A percentile compares a stretch with the other conserved stretches of the same genome.
Evolutionary conservation across 2,888 invertebrate species (phyloP).

Genomic region (Trachelus iudaicus): DNA sequence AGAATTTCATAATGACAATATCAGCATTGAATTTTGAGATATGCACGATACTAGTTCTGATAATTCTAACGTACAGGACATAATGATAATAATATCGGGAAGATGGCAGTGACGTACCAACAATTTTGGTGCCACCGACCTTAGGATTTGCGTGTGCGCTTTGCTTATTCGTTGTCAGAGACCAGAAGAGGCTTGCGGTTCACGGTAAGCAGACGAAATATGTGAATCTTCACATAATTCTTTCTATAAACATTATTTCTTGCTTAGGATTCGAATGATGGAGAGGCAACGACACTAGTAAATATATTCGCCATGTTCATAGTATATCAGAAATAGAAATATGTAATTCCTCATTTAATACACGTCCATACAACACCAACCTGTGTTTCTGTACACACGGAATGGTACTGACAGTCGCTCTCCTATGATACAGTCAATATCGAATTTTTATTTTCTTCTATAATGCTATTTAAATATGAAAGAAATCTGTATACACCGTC

Average conservation of each 20-base stretch:
- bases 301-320: background rate
- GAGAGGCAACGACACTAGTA: background rate
- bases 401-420: background rate
- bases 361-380: background rate
- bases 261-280: background rate
- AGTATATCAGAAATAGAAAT: background rate
- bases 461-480: background rate
- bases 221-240: slow-evolving; percentile 26
- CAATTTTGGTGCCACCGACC: background rate
- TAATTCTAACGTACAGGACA: background rate
- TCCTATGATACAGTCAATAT: background rate
- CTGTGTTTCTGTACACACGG: background rate
- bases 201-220: slow-evolving; percentile 44
- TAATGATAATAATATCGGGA: background rate
- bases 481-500: background rate
- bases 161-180: slow-evolving; percentile 20
- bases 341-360: background rate
- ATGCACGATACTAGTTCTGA: background rate
- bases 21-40: background rate
- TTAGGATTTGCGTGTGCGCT: slow-evolving; percentile 32
- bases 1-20: background rate
- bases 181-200: slow-evolving; percentile 36
- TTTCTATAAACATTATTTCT: slow-evolving; percentile 27
- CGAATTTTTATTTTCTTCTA: background rate
- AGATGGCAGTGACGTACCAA: slow-evolving; percentile 28